These are phyloP conservation scores for Nannoperca australis DNA, from an alignment of 2,797 vertebrate genomes.

Conservation along the genomic window DNA sequence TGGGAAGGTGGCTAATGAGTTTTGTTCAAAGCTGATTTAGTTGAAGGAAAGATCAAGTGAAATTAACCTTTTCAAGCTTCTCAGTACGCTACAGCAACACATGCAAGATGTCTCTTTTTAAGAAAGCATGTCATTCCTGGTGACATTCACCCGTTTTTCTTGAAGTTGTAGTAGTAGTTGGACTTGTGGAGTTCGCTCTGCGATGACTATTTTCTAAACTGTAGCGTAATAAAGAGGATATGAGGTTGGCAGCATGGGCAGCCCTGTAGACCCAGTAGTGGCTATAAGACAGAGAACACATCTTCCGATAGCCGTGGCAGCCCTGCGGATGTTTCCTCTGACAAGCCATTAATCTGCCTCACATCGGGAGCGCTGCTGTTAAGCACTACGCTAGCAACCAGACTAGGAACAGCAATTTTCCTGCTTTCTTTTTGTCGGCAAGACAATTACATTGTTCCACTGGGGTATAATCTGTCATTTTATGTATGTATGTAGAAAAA, in stretches of 20 bases:
- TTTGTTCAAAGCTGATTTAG: constrained; percentile 53
- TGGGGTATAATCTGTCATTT: constrained; percentile 46
- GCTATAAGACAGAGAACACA: constrained; percentile 56
- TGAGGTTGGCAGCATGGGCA: constrained; percentile 21
- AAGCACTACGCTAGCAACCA: constrained; percentile 37
- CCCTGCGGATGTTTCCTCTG: constrained; percentile 59
- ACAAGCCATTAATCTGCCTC: constrained; percentile 71
- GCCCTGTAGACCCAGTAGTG: constrained; percentile 38
- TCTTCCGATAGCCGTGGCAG: constrained; percentile 52
- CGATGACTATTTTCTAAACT: constrained; percentile 33
- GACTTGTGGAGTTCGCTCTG: constrained; percentile 28
- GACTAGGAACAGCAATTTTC: constrained; percentile 31
- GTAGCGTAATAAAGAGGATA: constrained; percentile 41
- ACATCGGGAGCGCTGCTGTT: constrained; percentile 41
- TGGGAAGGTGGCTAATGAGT: constrained; percentile 53
- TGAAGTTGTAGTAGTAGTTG: no score
- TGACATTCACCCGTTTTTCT: constrained; percentile 31
- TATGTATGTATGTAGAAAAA: constrained; percentile 24
- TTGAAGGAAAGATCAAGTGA: constrained; percentile 60
- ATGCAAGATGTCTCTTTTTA: constrained; percentile 20
- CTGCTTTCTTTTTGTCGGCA: constrained; percentile 34
- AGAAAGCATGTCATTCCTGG: constrained; percentile 5
- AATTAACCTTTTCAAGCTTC: constrained; percentile 66
- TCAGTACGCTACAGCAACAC: constrained; percentile 23
- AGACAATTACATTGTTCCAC: constrained; percentile 18